Conservation (phyloP, 2,888 invertebrate genomes). For the Melanostoma mellinum region DNA sequence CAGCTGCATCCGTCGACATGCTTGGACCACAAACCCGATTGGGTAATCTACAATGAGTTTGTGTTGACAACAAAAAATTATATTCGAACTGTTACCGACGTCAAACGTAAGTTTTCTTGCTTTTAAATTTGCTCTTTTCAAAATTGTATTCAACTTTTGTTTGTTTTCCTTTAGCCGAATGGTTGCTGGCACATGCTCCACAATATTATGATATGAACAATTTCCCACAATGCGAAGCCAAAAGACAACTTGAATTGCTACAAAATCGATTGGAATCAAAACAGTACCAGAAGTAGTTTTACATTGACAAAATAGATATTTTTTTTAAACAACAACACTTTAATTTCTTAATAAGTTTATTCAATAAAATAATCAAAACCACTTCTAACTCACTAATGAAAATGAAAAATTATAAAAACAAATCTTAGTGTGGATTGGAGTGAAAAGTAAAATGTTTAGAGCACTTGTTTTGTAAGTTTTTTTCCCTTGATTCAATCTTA, state of each 20-base stretch:
- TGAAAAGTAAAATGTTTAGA: conserved; percentile 4
- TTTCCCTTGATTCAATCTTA: not conserved
- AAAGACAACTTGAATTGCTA: conserved; percentile 93
- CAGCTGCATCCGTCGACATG: conserved; percentile 99
- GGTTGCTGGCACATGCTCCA: conserved; percentile 97
- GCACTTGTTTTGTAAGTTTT: conserved; percentile 10
- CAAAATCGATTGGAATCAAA: conserved; percentile 93
- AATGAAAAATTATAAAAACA: not conserved
- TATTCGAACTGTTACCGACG: conserved; percentile 98
- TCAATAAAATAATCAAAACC: conserved; percentile 11
- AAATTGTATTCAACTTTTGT: conserved; percentile 22
- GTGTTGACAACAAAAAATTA: conserved; percentile 99
- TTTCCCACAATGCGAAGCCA: conserved; percentile 99
- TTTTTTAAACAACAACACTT: conserved; percentile 16
- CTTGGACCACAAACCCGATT: conserved; percentile 99
- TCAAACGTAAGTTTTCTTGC: conserved; percentile 92
- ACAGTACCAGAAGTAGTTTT: conserved; percentile 90
- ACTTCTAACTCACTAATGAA: not conserved
- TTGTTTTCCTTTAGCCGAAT: conserved; percentile 87
- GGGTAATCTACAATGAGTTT: conserved; percentile 99
- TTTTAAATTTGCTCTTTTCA: not conserved
- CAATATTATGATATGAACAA: conserved; percentile 99
- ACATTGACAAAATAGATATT: conserved; percentile 1
- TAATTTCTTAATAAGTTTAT: conserved; percentile 16
- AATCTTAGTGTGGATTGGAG: not conserved